Percentiles rank a stretch among this genome's conserved stretches.
Evolutionary conservation across 2,113 vertebrate genomes (phyloP).

Genomic region (Ceuthmochares aereus): DNA sequence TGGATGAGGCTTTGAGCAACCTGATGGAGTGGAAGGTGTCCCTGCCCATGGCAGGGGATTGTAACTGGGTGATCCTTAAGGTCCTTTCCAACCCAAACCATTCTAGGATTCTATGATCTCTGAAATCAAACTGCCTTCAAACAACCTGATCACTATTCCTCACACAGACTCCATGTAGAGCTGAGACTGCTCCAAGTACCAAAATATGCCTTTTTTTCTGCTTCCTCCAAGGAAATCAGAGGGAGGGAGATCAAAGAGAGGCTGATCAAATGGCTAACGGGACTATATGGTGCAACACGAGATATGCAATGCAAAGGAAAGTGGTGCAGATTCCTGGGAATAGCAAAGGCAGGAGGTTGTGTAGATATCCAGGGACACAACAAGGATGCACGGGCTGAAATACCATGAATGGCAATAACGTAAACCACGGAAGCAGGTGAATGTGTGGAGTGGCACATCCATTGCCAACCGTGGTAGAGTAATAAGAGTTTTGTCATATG

Average conservation of each 20-base stretch:
- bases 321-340: not conserved
- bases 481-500: not conserved
- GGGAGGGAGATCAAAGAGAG: not conserved
- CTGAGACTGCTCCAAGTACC: not conserved
- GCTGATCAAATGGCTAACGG: not conserved
- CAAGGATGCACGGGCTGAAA: not conserved
- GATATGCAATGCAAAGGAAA: not conserved
- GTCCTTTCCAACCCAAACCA: too few species aligned
- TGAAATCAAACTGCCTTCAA: not conserved
- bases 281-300: not conserved
- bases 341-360: not conserved
- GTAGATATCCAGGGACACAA: not conserved
- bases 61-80: too few species aligned
- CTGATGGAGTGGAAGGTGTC: too few species aligned
- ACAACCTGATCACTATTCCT: not conserved
- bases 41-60: too few species aligned
- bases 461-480: not conserved
- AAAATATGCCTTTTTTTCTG: not conserved
- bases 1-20: too few species aligned
- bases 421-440: fast-evolving
- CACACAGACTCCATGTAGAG: not conserved
- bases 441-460: fast-evolving
- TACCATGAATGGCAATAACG: not conserved
- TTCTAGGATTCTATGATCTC: not conserved
- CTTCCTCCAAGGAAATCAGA: not conserved